phyloP scores from a whole-genome alignment of 2,797 vertebrate species.

The Sciurus vulgaris region DNA sequence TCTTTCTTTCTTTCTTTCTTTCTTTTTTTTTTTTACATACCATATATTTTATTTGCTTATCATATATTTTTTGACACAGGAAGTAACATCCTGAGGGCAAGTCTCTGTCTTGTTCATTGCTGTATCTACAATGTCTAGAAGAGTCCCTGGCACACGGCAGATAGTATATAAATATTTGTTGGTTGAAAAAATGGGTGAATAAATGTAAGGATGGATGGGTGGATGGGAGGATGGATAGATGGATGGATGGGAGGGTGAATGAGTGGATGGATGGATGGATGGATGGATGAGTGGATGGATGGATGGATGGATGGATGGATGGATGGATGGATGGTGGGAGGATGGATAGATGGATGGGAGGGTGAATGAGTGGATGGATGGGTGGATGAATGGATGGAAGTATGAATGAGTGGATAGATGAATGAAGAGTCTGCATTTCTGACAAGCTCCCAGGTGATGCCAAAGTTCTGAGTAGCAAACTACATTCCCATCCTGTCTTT shows the following conservation, averaged over 20 bases:
- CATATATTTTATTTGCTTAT: background rate
- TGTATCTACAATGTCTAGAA: background rate
- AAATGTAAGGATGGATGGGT: background rate
- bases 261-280: no score
- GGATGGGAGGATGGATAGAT: no score
- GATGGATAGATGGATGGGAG: no score
- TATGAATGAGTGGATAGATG: no score
- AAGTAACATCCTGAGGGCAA: background rate
- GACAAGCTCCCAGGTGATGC: background rate
- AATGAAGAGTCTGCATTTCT: background rate
- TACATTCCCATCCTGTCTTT: background rate
- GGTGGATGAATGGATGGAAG: no score
- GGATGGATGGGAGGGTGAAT: no score
- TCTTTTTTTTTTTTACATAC: no score
- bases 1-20: no score
- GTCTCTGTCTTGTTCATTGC: background rate
- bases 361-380: no score
- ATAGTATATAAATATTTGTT: background rate
- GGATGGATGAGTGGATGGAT: no score
- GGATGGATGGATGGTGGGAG: no score
- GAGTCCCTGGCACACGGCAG: background rate
- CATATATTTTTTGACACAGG: background rate
- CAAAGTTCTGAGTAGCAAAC: background rate
- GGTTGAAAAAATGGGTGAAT: background rate
- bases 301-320: no score